Evolutionary conservation across 2,888 invertebrate species (phyloP), one percentile per base, ranked within the genome.

Genomic region (Tetranychus piercei): DNA sequence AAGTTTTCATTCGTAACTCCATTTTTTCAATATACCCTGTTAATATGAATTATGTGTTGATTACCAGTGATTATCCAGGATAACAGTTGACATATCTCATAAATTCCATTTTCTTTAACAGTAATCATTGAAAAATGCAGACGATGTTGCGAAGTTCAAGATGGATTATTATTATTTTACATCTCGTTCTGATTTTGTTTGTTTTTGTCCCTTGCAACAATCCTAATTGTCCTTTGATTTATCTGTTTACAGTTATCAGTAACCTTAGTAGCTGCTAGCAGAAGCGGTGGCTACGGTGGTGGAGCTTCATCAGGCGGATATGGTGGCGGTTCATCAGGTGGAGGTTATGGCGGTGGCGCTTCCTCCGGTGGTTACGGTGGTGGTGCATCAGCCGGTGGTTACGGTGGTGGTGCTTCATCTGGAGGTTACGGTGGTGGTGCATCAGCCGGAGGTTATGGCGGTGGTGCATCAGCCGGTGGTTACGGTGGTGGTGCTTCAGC

Each of bases 221-320:
- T 55, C 15, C 15, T 9, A 15, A 15, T 55, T 55, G 55, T 34
- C 34, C 3, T 55, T 55, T 55, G 9, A 55, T 55, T 55, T 55
- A 9, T 55, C 55, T 69, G 69, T 20, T 23, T n/a, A 22, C 9
- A 23, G 69, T 69, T 55, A 23, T 20, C 20, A 43, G 74, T 69
- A 22, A 67, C n/a, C 20, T n/a, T 44, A 67, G 67, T 20, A 22
- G 74, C 66, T n/a, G 20, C 43, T 72, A 22, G 9, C 3, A 55
- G n/a, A 76, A 75, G 55, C 15, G 55, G 75, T 44, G 43, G 64
- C n/a, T 44, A 23, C 22, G 76, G 75, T 8, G 72, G 72, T 44
- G 72, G 74, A 23, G 6, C n/a, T 23, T 34, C 72, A 72, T 0
- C 23, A 5, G 22, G 43, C 3, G 72, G 72, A 0, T 55, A 55